Evolutionary conservation across 2,113 vertebrate genomes (phyloP).

Genomic region (Engystomops pustulosus): DNA sequence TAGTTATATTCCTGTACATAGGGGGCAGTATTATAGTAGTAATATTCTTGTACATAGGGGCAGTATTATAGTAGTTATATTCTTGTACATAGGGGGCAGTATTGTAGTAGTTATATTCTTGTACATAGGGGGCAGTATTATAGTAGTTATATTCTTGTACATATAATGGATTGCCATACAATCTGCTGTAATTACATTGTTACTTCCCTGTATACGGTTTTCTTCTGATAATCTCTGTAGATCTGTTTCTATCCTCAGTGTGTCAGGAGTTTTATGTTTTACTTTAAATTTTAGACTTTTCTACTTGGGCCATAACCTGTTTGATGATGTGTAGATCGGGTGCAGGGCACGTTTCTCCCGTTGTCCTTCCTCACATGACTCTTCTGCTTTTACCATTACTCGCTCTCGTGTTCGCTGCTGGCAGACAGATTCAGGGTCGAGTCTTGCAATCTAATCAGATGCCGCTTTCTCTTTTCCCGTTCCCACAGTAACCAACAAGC

Average conservation of each 20-base stretch:
- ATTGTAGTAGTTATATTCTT: conserved; percentile 9
- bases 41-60: background rate
- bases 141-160: background rate
- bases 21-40: background rate
- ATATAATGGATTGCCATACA: too few relatives aligned
- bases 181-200: too few relatives aligned
- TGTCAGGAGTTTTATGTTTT: conserved; percentile 61
- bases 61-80: conserved; percentile 5
- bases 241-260: conserved; percentile 69
- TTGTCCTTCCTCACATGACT: conserved; percentile 56
- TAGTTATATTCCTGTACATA: background rate
- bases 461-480: conserved; percentile 66
- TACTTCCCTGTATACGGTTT: too few relatives aligned
- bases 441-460: conserved; percentile 44
- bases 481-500: conserved; percentile 68
- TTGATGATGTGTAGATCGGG: conserved; percentile 66
- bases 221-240: too few relatives aligned
- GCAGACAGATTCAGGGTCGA: conserved; percentile 34
- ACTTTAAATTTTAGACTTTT: conserved; percentile 62
- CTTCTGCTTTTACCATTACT: conserved; percentile 67
- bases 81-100: background rate
- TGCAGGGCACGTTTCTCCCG: conserved; percentile 67
- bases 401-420: conserved; percentile 43
- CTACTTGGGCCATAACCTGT: conserved; percentile 67
- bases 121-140: conserved; percentile 6